Evolutionary conservation across 2,113 vertebrate species (phyloP).

Genomic region (Thamnaconus septentrionalis): DNA sequence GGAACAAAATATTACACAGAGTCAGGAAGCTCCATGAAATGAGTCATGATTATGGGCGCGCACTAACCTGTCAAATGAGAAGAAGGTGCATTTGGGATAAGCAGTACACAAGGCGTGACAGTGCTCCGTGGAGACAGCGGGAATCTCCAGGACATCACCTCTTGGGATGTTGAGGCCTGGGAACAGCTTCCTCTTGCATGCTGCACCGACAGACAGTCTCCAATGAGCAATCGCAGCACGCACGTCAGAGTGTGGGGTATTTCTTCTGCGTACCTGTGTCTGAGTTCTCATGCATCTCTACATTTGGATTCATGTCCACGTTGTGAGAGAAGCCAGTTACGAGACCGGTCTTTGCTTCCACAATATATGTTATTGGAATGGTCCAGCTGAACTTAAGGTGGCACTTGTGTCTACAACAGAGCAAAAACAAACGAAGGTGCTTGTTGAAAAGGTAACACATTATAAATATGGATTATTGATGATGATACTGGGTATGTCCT

Average conservation of each 20-base stretch:
- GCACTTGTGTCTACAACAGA: conserved; percentile 54
- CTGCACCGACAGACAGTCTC: conserved; percentile 10
- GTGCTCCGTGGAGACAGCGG: conserved; percentile 46
- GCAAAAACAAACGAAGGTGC: background rate
- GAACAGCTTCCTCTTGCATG: conserved; percentile 43
- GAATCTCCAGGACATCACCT: fast-evolving
- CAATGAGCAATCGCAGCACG: no score
- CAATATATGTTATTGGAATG: conserved; percentile 18
- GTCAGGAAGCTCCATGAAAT: background rate
- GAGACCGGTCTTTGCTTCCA: conserved; percentile 6
- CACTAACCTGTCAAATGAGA: conserved; percentile 42
- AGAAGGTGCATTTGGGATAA: conserved; percentile 59
- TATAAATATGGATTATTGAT: no score
- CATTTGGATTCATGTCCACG: background rate
- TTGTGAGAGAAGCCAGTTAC: conserved; percentile 60
- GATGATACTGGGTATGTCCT: no score
- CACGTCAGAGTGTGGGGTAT: no score
- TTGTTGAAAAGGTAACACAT: no score
- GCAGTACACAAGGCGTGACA: conserved; percentile 59
- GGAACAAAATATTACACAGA: background rate
- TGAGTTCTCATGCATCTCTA: no score
- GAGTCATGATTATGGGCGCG: background rate
- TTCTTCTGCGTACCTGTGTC: conserved; percentile 14
- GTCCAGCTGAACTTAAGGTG: conserved; percentile 58
- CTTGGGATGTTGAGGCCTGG: conserved; percentile 31